Evolutionary conservation across 2,113 vertebrate species (phyloP), one percentile per base, ranked within the genome.

Genomic region (Notiomystis cincta): DNA sequence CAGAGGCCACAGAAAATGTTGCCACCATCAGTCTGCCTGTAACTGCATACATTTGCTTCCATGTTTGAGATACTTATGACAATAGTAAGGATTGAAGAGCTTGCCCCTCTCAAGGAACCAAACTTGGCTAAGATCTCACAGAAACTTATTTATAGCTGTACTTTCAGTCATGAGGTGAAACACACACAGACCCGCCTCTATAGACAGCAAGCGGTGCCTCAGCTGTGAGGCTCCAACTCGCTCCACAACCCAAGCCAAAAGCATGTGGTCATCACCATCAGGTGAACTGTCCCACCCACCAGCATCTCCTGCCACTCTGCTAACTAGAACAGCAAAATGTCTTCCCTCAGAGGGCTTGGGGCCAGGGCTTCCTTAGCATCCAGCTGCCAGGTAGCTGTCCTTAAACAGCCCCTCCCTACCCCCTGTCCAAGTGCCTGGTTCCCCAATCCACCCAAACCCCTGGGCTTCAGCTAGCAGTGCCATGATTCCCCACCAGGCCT

Each of bases 211-310:
- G 8, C 2, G 1, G 8, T 67, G 33, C 33, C 40, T 60, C 19
- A 40, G 40, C 30, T 69, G 7, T 30, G 13, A 10, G 54, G 8
- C 24, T 91, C 27, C 27, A 56, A 0, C 5, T 72, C 28, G 13
- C 53, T 35, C 31, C 58, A 47, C 33, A 35, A 17, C 4, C 13
- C 1, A 1, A 64, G 24, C 11, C 54, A 35, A 57, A 67, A 51
- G 19, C 11, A 42, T 8, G 3, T 0, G 0, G 44, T 21, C 9
- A n/a, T 21, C 9, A n/a, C 31, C 3, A 1, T 31, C n/a, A 57
- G 33, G 13, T 40, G 37, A 31, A 24, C 37, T 24, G 10, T 65
- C 15, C 7, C 0, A 0, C 3, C 25, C 0, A 2, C 23, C 35
- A 35, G 58, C 21, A 37, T 12, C 14, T 27, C 7, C 27, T 38